Conservation (phyloP, 2,113 vertebrate species). For the Atherinomorus stipes region DNA sequence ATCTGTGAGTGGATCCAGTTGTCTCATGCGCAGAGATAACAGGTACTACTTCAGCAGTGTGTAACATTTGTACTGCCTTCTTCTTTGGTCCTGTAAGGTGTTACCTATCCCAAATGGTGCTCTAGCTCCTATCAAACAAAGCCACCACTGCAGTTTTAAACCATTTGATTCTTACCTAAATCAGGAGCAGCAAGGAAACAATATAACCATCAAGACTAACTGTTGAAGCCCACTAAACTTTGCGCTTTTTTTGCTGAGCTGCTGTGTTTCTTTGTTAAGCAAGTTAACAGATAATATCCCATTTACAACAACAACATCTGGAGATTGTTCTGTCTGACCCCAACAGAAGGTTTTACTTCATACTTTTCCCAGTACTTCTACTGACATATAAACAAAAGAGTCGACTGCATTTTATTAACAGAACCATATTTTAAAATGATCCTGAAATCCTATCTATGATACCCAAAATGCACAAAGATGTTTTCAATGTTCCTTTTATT, state of each 20-base stretch:
- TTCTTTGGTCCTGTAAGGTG: no score
- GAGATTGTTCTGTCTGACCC: neutral
- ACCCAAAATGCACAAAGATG: neutral
- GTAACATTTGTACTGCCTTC: no score
- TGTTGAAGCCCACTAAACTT: conserved; percentile 1
- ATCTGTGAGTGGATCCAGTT: no score
- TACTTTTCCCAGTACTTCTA: neutral
- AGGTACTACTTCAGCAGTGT: no score
- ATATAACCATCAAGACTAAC: conserved; percentile 1
- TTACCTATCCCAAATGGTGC: no score
- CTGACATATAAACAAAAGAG: neutral
- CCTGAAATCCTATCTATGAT: neutral
- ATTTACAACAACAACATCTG: neutral
- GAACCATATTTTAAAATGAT: neutral
- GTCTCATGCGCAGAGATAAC: no score
- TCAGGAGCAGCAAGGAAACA: conserved; percentile 3
- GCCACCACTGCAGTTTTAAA: no score
- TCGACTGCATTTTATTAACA: neutral
- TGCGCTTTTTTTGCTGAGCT: neutral
- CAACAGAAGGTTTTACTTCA: neutral
- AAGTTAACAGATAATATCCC: conserved; percentile 1
- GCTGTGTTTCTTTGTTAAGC: conserved; percentile 1
- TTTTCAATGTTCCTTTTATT: neutral
- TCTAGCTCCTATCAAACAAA: no score
- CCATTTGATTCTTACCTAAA: no score